Evolutionary conservation across 2,113 vertebrate genomes (phyloP), one percentile per base, ranked within the genome.

Genomic region (Hippopotamus amphibius): DNA sequence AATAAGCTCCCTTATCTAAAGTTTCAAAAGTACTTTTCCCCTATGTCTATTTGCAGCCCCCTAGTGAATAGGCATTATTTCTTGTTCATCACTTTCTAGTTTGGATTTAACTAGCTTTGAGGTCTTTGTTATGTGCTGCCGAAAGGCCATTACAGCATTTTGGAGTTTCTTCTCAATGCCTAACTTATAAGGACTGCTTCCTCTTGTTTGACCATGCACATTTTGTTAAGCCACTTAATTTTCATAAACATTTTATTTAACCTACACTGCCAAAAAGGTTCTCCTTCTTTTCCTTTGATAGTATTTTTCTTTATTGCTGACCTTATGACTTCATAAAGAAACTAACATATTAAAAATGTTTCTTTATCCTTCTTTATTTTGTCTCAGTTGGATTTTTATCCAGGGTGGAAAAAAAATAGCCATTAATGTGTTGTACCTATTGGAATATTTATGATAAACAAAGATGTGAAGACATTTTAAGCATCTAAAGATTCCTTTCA

Each of bases 371-470:
- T 85, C 22, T 57, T 80, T 76, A 74, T 95, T 92, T 84, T 95
- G 53, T 3, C 33, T 85, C 37, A 24, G 13, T 72, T 95, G 33
- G 87, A 65, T 95, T 97, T 97, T 87, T 86, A 84, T 87, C 28
- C 33, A 68, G 9, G 1, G 1, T 65, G 26, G 24, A 63, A 55
- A 68, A 90, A 65, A 76, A 65, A 74, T 86, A 43, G 37, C 24
- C 15, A 79, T 48, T 69, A 90, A 86, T 37, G 5, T 71, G 33
- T 28, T 68, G 13, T 55, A 82, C 24, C 19, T 84, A 69, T 19
- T 48, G 48, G 50, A 87, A 94, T 94, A 86, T 83, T 96, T 96
- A 94, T 82, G 57, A 50, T 92, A 82, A 93, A 19, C 41, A 69
- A 91, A 93, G 21, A 72, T 57, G 26, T 95, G 43, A 81, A 79